A percentile compares a stretch with the other conserved stretches of the same genome.
These are phyloP conservation scores for Mesorhabditis belari DNA, from an alignment of 2,888 invertebrate species.

Conservation along the genomic window DNA sequence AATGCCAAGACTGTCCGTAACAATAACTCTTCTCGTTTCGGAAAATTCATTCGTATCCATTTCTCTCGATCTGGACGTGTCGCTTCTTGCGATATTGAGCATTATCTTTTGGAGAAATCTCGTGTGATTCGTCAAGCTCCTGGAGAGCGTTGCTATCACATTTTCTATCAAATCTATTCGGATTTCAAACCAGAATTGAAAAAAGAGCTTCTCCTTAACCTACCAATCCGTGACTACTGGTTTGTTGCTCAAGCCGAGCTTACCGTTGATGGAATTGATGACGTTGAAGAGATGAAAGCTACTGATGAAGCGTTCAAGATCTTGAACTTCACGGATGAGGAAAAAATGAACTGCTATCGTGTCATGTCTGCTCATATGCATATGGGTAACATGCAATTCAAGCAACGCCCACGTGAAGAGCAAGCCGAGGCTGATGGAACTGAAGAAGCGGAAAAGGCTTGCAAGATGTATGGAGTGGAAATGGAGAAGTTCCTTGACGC, in stretches of 20 bases:
- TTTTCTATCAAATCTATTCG: constrained; percentile 88
- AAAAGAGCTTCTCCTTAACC: constrained; percentile 26
- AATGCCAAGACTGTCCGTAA: constrained; percentile 99
- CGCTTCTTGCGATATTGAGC: constrained; percentile 99
- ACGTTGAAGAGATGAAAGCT: constrained; percentile 64
- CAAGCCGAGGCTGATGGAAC: constrained; percentile 71
- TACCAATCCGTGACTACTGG: constrained; percentile 31
- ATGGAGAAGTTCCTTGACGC: constrained; percentile 53
- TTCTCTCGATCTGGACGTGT: constrained; percentile 86
- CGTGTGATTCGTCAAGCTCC: constrained; percentile 99
- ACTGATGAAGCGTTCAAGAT: constrained; percentile 78
- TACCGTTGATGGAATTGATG: constrained; percentile 85
- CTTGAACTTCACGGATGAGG: constrained; percentile 89
- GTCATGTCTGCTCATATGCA: constrained; percentile 97
- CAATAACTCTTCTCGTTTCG: constrained; percentile 99
- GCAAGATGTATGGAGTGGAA: constrained; percentile 30
- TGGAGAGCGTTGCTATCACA: constrained; percentile 97
- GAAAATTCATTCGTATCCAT: constrained; percentile 99
- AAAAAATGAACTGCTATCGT: constrained; percentile 92
- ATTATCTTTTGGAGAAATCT: constrained; percentile 98
- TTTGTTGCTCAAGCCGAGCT: constrained; percentile 89
- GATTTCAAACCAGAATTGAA: constrained; percentile 33
- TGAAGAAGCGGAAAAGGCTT: constrained; percentile 31
- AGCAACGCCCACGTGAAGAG: constrained; percentile 99
- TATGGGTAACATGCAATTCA: constrained; percentile 99